Conservation (phyloP, 2,113 vertebrate genomes). For the Apeltes quadracus region DNA sequence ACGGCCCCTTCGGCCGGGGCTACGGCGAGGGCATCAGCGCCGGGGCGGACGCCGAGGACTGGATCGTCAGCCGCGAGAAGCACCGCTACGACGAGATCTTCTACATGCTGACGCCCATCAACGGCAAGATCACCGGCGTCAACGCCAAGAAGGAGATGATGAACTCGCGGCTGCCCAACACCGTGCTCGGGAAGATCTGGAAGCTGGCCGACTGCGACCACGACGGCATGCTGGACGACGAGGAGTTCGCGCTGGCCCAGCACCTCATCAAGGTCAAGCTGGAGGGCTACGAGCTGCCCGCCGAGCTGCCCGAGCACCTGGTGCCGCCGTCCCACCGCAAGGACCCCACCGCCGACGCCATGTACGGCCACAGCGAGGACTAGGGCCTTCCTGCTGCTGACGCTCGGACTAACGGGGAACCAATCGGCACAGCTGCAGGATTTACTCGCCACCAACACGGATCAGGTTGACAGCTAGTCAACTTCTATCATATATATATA, state of each 20-base stretch:
- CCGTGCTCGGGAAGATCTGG: slow-evolving; percentile 97
- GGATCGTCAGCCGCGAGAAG: slow-evolving; percentile 95
- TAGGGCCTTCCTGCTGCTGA: slow-evolving; percentile 35
- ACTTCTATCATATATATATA: neutral
- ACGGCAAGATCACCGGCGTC: slow-evolving; percentile 93
- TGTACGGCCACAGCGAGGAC: slow-evolving; percentile 62
- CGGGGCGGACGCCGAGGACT: slow-evolving; percentile 91
- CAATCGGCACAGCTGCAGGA: slow-evolving; percentile 5
- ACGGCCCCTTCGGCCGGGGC: slow-evolving; percentile 93
- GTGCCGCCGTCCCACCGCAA: slow-evolving; percentile 93
- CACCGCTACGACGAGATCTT: slow-evolving; percentile 97
- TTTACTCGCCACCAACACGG: neutral
- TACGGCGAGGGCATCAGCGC: slow-evolving; percentile 95
- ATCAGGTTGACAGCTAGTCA: neutral
- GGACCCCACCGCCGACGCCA: slow-evolving; percentile 81
- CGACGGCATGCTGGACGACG: slow-evolving; percentile 96
- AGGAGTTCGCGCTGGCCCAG: slow-evolving; percentile 95
- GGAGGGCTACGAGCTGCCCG: slow-evolving; percentile 93
- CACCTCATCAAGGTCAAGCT: slow-evolving; percentile 97
- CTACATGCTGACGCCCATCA: slow-evolving; percentile 92
- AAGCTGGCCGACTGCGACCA: slow-evolving; percentile 93
- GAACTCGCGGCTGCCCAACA: slow-evolving; percentile 94
- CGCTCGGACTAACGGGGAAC: slow-evolving; percentile 17
- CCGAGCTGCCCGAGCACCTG: slow-evolving; percentile 87
- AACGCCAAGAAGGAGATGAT: slow-evolving; percentile 98